Evolutionary conservation across 30 jellyfish, hydroid and myxozoan species (phyloP).

Genomic region (Mastigias papua): DNA sequence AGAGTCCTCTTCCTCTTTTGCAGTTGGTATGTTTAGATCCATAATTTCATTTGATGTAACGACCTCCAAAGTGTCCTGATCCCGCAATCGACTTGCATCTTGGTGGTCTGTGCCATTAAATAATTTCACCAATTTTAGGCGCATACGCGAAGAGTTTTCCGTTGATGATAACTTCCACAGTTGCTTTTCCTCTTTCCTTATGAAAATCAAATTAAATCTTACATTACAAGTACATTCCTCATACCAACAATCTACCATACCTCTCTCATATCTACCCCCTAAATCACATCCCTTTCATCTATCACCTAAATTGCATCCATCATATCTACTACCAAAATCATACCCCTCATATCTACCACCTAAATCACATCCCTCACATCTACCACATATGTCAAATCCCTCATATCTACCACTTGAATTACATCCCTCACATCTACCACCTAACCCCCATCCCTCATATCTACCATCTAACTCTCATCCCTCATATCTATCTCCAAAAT

Average conservation of each 20-base stretch:
- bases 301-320: too few species aligned
- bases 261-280: not conserved
- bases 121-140: conserved; percentile 77
- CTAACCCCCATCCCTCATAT: too few species aligned
- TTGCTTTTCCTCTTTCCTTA: conserved; percentile 54
- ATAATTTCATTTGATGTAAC: conserved; percentile 31
- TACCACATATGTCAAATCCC: too few species aligned
- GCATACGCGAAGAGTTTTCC: conserved; percentile 94
- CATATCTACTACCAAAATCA: too few species aligned
- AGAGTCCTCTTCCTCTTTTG: conserved; percentile 55
- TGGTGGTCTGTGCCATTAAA: conserved; percentile 67
- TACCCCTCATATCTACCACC: too few species aligned
- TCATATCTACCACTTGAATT: too few species aligned
- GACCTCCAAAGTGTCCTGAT: conserved; percentile 26
- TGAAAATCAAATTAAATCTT: not conserved
- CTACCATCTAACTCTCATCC: too few species aligned
- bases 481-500: too few species aligned
- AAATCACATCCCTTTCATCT: too few species aligned
- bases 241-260: too few species aligned
- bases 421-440: too few species aligned
- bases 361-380: too few species aligned
- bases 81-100: conserved; percentile 82
- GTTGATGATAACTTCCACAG: conserved; percentile 85
- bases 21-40: conserved; percentile 37
- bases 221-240: not conserved